Percentiles rank a stretch among this genome's conserved stretches.
Conservation (phyloP, 2,113 vertebrate species). For the Pygoscelis antarcticus region DNA sequence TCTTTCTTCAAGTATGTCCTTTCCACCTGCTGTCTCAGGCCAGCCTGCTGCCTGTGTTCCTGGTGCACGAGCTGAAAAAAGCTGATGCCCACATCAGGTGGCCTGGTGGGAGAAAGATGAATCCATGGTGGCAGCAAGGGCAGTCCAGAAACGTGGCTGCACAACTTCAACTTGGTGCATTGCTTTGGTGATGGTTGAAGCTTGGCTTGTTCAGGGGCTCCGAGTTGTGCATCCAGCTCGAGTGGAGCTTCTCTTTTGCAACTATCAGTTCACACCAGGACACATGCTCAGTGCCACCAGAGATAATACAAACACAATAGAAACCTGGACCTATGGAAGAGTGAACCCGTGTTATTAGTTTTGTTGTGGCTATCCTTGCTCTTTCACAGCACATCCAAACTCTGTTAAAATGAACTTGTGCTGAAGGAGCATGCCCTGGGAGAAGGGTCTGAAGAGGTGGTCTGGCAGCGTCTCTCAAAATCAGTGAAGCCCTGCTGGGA, state of each 20-base stretch:
- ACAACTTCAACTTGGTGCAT: neutral
- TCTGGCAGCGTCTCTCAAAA: neutral
- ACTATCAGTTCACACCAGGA: neutral
- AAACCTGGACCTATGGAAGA: too few relatives aligned
- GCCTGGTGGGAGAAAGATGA: neutral
- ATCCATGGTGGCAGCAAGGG: neutral
- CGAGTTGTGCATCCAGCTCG: neutral
- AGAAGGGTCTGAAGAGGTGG: neutral
- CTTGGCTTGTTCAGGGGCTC: neutral
- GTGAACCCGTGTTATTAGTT: neutral
- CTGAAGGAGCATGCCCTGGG: neutral
- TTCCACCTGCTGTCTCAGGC: neutral
- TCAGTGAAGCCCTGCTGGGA: too few relatives aligned
- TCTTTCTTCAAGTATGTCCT: neutral
- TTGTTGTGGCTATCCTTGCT: neutral
- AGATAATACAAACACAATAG: neutral
- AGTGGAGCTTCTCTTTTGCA: neutral
- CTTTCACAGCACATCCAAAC: neutral
- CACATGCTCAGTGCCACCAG: neutral
- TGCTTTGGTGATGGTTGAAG: neutral
- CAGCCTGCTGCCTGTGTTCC: neutral
- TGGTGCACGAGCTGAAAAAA: neutral
- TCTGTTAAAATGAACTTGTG: neutral
- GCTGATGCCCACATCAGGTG: neutral
- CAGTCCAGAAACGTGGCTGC: neutral